Percentiles rank a stretch among this genome's conserved stretches.
Evolutionary conservation across 2,113 vertebrate genomes (phyloP).

Genomic region (Cheilinus undulatus): DNA sequence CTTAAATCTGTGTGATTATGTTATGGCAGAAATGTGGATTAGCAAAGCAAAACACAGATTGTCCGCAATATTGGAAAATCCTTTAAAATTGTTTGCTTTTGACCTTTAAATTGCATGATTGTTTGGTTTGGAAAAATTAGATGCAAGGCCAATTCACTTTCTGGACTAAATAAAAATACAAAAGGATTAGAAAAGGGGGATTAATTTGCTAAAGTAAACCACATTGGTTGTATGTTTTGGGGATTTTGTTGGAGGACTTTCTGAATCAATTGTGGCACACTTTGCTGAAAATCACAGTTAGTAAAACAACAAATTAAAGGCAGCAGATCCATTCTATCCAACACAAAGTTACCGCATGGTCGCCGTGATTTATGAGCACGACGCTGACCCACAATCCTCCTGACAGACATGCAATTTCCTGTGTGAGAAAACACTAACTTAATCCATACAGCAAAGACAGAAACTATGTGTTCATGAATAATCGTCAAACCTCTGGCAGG

Average conservation of each 20-base stretch:
- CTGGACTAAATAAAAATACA: neutral
- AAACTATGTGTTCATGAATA: constrained; percentile 53
- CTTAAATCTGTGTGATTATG: constrained; percentile 57
- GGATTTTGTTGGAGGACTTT: constrained; percentile 8
- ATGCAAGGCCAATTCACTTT: neutral
- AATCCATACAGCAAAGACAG: constrained; percentile 57
- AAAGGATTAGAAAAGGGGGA: neutral
- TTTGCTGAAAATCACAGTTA: constrained; percentile 17
- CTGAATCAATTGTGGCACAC: constrained; percentile 29
- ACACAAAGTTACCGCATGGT: constrained; percentile 29
- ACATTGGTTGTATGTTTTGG: neutral
- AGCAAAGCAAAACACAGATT: constrained; percentile 28
- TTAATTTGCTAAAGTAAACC: neutral
- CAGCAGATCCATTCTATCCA: constrained; percentile 37
- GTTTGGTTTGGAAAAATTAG: neutral
- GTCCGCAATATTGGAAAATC: constrained; percentile 8
- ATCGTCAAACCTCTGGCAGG: constrained; percentile 18
- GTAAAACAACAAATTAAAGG: constrained; percentile 13
- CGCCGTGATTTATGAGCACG: constrained; percentile 67
- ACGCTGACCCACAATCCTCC: constrained; percentile 65
- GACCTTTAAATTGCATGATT: neutral
- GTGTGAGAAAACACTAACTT: constrained; percentile 73
- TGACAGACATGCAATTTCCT: constrained; percentile 80
- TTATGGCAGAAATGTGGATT: constrained; percentile 49
- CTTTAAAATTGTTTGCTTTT: neutral